Evolutionary conservation across 2,797 vertebrate species (phyloP), one percentile per base, ranked within the genome.

Genomic region (Macroramphosus scolopax): DNA sequence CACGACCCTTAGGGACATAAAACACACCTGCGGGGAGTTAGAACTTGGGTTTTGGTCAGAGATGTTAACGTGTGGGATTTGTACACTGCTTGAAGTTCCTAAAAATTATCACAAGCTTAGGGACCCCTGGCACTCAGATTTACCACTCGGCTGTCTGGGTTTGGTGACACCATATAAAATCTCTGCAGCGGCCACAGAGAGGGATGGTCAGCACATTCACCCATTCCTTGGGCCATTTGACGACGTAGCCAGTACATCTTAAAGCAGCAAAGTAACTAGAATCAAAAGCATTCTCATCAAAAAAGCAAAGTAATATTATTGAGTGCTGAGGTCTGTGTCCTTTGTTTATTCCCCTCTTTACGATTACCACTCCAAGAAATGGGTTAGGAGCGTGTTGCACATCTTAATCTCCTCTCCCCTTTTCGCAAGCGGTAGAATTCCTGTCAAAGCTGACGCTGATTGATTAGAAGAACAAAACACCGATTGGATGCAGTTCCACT

Each of bases 91-190:
- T 51, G 48, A 37, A 54, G 72, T 57, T 33, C 56, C 31, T 61
- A 63, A 55, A 59, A 77, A 80, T 72, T 61, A 78, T 70, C 64
- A 49, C n/a, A 33, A 63, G 48, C 67, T 68, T 18, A 48, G 45
- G 34, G 54, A 78, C 17, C 17, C 32, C 46, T 54, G 17, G 36
- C 17, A n/a, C 57, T 81, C 71, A 68, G 55, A 75, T 84, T 68
- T 52, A 51, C 47, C 52, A 20, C 40, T 66, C 56, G 37, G 69
- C 53, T 39, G 55, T 70, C 56, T 80, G 73, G 69, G 48, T 81
- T 82, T 82, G 65, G 68, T 67, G 73, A 70, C 75, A 60, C 77
- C 78, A 79, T 80, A 85, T 88, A 78, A 88, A 89, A 88, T 78
- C 63, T 66, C 51, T 64, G 79, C 59, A 68, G 57, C 59, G 24